Evolutionary conservation across 2,888 invertebrate species (phyloP).

Genomic region (Drosophila paramelanica): DNA sequence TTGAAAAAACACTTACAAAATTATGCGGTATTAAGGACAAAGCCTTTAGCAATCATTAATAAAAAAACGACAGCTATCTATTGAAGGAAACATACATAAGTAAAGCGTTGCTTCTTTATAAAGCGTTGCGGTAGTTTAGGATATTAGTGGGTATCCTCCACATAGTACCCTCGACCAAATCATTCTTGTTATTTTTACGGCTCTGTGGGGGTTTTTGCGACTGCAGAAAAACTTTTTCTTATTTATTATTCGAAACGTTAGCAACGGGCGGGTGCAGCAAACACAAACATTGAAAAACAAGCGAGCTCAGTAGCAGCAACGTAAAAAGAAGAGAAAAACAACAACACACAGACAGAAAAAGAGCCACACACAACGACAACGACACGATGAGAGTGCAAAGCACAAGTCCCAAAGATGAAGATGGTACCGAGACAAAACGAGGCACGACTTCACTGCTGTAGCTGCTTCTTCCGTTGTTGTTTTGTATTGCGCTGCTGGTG

Average conservation of each 20-base stretch:
- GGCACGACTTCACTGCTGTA: slow-evolving; percentile 44
- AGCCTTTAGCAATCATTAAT: too few species aligned
- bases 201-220: slow-evolving; percentile 51
- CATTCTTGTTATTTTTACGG: slow-evolving; percentile 59
- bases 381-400: slow-evolving; percentile 42
- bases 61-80: background rate
- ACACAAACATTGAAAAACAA: slow-evolving; percentile 74
- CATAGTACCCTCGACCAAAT: background rate
- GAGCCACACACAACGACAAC: slow-evolving; percentile 53
- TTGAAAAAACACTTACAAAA: background rate
- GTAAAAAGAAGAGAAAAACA: slow-evolving; percentile 36
- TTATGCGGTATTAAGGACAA: background rate
- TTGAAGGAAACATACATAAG: background rate
- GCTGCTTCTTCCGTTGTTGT: slow-evolving; percentile 11
- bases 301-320: slow-evolving; percentile 40
- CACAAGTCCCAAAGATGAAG: slow-evolving; percentile 52
- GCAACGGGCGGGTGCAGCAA: slow-evolving; percentile 50
- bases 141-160: slow-evolving; percentile 1
- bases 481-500: slow-evolving; percentile 28
- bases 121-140: too few species aligned
- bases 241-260: slow-evolving; percentile 81
- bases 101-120: background rate
- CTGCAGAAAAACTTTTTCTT: slow-evolving; percentile 83
- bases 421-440: slow-evolving; percentile 55
- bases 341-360: slow-evolving; percentile 45